Conservation (phyloP, 2,113 vertebrate genomes). For the Pao palembangensis region DNA sequence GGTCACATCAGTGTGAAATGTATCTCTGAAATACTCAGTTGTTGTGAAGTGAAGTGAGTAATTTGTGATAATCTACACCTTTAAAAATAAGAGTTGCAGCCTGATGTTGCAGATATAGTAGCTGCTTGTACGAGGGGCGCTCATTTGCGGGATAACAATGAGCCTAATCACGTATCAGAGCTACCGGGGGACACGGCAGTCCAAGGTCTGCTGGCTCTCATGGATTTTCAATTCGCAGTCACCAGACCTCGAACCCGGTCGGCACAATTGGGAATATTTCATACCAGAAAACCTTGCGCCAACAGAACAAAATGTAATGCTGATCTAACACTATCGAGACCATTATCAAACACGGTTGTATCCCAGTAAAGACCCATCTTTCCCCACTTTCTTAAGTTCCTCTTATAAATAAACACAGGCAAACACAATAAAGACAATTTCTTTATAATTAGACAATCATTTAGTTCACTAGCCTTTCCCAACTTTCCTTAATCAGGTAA, state of each 20-base stretch:
- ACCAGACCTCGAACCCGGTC: slow-evolving; percentile 19
- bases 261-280: slow-evolving; percentile 17
- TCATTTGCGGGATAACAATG: slow-evolving; percentile 14
- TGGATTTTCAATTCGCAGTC: slow-evolving; percentile 34
- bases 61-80: slow-evolving; percentile 20
- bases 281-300: slow-evolving; percentile 14
- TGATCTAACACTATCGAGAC: neutral
- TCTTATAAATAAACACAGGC: too few species aligned
- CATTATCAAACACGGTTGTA: neutral
- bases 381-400: too few species aligned
- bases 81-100: slow-evolving; percentile 11
- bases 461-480: too few species aligned
- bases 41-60: neutral
- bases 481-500: too few species aligned
- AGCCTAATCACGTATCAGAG: slow-evolving; percentile 36
- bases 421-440: too few species aligned
- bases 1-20: slow-evolving; percentile 5
- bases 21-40: neutral
- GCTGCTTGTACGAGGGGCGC: neutral
- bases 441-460: too few species aligned
- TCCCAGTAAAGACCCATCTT: too few species aligned
- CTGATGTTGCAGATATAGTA: slow-evolving; percentile 24
- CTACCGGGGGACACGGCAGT: slow-evolving; percentile 26
- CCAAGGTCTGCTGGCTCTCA: slow-evolving; percentile 35
- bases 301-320: neutral